Percentiles rank a stretch among this genome's conserved stretches.
Evolutionary conservation across 2,113 vertebrate species (phyloP).

Genomic region (Platichthys stellatus): DNA sequence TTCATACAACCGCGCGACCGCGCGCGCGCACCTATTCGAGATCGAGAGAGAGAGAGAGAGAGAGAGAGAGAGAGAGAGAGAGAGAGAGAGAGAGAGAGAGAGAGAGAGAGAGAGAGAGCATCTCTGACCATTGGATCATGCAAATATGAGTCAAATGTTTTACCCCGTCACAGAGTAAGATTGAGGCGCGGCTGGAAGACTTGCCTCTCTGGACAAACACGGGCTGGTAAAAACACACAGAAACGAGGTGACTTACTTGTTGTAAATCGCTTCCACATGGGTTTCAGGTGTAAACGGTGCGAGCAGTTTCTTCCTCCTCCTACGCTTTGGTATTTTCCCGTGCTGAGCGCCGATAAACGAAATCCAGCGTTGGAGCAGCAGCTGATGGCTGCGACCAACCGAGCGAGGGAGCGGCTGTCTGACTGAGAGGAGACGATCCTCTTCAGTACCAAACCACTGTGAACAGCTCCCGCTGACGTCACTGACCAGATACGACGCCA

Average conservation of each 20-base stretch:
- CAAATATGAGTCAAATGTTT: constrained; percentile 81
- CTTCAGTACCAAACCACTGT: constrained; percentile 82
- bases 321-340: background rate
- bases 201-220: constrained; percentile 27
- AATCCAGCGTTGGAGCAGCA: constrained; percentile 43
- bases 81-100: background rate
- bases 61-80: background rate
- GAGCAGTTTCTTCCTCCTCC: background rate
- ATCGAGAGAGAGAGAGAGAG: background rate
- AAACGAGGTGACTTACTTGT: constrained; percentile 59
- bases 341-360: background rate
- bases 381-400: constrained; percentile 42
- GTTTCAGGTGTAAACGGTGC: background rate
- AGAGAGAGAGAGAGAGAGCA: background rate
- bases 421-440: constrained; percentile 58
- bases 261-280: constrained; percentile 37
- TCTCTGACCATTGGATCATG: constrained; percentile 67
- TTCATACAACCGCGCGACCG: no score
- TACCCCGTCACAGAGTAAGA: constrained; percentile 27
- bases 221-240: background rate
- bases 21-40: background rate
- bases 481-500: constrained; percentile 65
- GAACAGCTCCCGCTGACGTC: constrained; percentile 84
- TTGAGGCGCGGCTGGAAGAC: constrained; percentile 64
- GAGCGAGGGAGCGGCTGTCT: constrained; percentile 23